Evolutionary conservation across 2,888 invertebrate genomes (phyloP), one percentile per base, ranked within the genome.

Genomic region (Drosophila koepferae): DNA sequence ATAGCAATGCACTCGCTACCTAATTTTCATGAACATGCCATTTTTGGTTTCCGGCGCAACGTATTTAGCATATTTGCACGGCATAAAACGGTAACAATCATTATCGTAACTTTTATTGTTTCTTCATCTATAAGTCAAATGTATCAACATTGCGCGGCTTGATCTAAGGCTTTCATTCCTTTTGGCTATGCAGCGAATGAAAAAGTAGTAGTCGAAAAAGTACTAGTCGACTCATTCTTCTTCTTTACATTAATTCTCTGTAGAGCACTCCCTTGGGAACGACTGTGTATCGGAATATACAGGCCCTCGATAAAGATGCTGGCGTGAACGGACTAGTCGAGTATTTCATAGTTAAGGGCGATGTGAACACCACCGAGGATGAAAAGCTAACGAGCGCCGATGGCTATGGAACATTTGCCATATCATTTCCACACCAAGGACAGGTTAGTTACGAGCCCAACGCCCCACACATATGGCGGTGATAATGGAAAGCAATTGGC

Each of bases 241-340:
- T 16, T 18, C 28, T 23, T 38, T 16, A 7, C 3, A 44, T 8
- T n/a, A 6, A 8, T 16, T 2, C 77, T 72, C 94, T 94, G n/a
- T 94, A 98, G 97, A 94, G 97, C 79, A 96, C 97, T 61, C 97
- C 97, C 53, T 95, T 98, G 68, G 98, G 97, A 43, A 96, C 97
- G 16, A 97, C 97, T 28, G 95, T 98, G 85, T 98, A 97, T 93
- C 96, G 97, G 83, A 96, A 96, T 76, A 95, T 98, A 70, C 95
- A 95, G 72, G 97, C 98, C 0, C 94, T 95, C 64, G 98, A 98
- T 92, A 96, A 95, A 63, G 98, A 98, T 92, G 96, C 97, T 1
- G 97, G 98, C 51, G 97, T 97, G 75, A 98, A 98, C 91, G 97
- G 97, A 51, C 94, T 97, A 51, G 95, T 98, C 3, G 98, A 98